phyloP scores from a whole-genome alignment of 2,113 vertebrate species.

The Mixornis gularis region DNA sequence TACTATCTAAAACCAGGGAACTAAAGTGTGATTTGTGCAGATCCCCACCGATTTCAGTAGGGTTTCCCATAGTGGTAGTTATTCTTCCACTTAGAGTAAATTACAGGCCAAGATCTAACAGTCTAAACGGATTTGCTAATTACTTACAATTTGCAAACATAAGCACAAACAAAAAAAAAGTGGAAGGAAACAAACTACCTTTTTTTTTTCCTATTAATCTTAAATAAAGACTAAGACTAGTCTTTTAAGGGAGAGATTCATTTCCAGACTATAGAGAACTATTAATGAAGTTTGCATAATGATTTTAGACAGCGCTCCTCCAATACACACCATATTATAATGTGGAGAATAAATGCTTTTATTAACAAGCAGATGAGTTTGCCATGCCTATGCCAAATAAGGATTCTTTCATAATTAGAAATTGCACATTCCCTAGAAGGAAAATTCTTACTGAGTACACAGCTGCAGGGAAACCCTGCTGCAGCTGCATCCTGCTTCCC shows the following conservation, averaged over 20 bases:
- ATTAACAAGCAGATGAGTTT: slow-evolving; percentile 22
- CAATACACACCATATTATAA: neutral
- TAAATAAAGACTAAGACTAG: neutral
- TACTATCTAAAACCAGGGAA: neutral
- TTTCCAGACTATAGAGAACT: neutral
- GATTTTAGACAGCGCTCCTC: neutral
- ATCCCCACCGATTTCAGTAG: neutral
- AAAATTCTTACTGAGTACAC: neutral
- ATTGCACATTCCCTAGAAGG: neutral
- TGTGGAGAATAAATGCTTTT: neutral
- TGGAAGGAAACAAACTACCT: neutral
- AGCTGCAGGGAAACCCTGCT: neutral
- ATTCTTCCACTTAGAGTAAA: neutral
- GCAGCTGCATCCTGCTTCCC: neutral
- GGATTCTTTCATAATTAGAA: slow-evolving; percentile 7
- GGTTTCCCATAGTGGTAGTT: neutral
- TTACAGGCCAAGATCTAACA: neutral
- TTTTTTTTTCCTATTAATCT: neutral
- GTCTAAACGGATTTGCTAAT: neutral
- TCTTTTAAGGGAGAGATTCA: neutral
- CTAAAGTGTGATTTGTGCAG: neutral
- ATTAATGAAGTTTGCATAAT: neutral
- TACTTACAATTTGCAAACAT: neutral
- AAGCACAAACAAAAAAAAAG: neutral
- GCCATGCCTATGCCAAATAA: neutral